Percentiles rank a stretch among this genome's conserved stretches.
Evolutionary conservation across 92 coral and sea anemone genomes (phyloP).

Genomic region (Heteractis magnifica): DNA sequence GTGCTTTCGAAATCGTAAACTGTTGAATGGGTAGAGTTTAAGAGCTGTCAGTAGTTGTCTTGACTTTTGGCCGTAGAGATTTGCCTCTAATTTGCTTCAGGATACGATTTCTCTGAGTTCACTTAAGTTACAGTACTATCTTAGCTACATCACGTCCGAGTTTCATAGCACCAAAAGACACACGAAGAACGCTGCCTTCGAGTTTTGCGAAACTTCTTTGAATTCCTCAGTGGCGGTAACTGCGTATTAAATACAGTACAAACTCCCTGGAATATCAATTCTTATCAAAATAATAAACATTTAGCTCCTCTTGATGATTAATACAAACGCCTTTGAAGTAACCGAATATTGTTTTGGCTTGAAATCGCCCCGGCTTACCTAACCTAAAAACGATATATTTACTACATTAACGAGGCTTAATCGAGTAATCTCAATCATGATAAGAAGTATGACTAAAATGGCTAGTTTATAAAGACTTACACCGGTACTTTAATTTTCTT

Average conservation of each 20-base stretch:
- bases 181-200: neutral
- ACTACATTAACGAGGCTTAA: neutral
- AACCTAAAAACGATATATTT: neutral
- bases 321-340: neutral
- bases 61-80: slow-evolving; percentile 3
- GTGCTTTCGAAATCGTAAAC: slow-evolving; percentile 3
- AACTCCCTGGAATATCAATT: neutral
- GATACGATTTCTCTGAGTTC: neutral
- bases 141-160: neutral
- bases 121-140: neutral
- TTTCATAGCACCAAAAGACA: neutral
- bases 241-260: neutral
- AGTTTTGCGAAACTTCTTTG: neutral
- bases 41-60: slow-evolving; percentile 5
- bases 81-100: slow-evolving; percentile 5
- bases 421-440: neutral
- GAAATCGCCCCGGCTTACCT: neutral
- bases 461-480: neutral
- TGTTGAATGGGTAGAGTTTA: neutral
- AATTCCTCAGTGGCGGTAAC: too few relatives aligned
- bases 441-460: neutral
- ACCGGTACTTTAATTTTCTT: neutral
- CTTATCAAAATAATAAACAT: slow-evolving; percentile 1
- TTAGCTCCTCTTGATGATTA: neutral
- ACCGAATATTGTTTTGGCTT: neutral